phyloP scores from a whole-genome alignment of 2,113 vertebrate species.

The Sorex fumeus region DNA sequence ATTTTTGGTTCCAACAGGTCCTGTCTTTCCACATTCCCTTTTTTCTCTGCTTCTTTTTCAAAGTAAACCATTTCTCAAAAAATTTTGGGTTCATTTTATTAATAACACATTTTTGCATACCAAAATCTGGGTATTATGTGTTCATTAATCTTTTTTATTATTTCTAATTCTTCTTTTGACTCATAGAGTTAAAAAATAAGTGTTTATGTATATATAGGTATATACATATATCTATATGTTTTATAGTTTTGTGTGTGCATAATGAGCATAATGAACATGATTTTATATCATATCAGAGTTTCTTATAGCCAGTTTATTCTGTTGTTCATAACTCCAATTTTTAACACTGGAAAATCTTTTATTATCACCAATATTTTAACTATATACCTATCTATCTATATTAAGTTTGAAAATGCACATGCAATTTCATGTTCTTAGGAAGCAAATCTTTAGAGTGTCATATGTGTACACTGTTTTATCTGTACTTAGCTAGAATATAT shows the following conservation, averaged over 20 bases:
- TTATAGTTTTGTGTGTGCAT: neutral
- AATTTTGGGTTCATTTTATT: neutral
- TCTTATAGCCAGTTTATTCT: neutral
- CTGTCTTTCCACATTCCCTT: neutral
- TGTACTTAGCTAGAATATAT: neutral
- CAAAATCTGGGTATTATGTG: neutral
- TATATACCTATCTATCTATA: neutral
- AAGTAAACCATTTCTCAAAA: neutral
- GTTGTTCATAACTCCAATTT: neutral
- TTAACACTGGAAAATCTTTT: neutral
- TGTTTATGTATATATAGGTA: neutral
- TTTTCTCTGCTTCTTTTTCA: neutral
- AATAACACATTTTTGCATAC: neutral
- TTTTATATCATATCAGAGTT: neutral
- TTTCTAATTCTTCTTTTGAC: neutral
- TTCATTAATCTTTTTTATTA: neutral
- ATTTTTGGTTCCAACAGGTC: neutral
- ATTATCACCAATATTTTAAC: neutral
- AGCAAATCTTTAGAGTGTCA: neutral
- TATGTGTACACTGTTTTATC: neutral
- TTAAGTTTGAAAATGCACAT: neutral
- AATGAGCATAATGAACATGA: neutral
- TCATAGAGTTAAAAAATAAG: neutral
- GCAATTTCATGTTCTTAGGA: neutral
- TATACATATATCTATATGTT: too few relatives aligned